Percentiles rank a stretch among this genome's conserved stretches.
phyloP scores from a whole-genome alignment of 2,113 vertebrate species.

The Seriola aureovittata region DNA sequence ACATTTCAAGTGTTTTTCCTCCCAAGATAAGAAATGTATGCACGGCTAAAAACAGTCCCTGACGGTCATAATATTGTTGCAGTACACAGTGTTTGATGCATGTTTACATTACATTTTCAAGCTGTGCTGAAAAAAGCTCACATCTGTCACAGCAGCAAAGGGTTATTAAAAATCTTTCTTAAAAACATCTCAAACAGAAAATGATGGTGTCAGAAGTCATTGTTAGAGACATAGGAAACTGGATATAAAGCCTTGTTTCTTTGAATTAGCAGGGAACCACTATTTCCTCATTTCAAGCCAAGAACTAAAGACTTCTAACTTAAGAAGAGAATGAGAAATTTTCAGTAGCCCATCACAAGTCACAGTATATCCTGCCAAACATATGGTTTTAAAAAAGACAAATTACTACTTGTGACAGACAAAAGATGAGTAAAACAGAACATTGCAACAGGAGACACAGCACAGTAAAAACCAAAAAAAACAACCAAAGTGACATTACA shows the following conservation, averaged over 20 bases:
- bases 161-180: neutral
- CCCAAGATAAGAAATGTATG: neutral
- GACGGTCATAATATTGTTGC: neutral
- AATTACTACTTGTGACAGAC: neutral
- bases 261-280: slow-evolving; percentile 17
- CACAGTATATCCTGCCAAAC: neutral
- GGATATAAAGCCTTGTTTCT: neutral
- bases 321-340: neutral
- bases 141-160: neutral
- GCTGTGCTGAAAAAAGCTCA: slow-evolving; percentile 14
- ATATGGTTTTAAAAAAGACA: neutral
- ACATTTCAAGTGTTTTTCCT: neutral
- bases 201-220: neutral
- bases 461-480: too few relatives aligned
- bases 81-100: neutral
- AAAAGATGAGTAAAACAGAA: too few relatives aligned
- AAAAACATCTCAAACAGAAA: slow-evolving; percentile 11
- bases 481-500: too few relatives aligned
- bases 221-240: neutral
- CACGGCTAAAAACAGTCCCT: slow-evolving; percentile 5
- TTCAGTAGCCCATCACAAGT: neutral
- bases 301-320: neutral
- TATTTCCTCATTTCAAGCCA: slow-evolving; percentile 5
- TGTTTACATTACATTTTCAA: slow-evolving; percentile 22
- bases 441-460: too few relatives aligned